Evolutionary conservation across 2,797 vertebrate species (phyloP), one percentile per base, ranked within the genome.

Genomic region (Phataginus tricuspis): DNA sequence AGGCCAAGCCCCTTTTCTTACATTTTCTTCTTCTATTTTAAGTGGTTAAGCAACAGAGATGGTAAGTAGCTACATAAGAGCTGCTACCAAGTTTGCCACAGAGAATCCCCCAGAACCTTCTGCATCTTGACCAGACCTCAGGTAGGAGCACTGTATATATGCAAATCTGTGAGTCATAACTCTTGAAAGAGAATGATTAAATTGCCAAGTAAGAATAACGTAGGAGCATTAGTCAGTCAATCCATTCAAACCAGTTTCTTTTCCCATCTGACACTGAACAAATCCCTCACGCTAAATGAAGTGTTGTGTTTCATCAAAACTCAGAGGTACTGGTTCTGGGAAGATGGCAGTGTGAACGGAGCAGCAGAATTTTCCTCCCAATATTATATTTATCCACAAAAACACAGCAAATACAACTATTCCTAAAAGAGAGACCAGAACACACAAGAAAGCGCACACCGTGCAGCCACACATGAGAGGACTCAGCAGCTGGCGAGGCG

Each of bases 291-390:
- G 16, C 8, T 79, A 80, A 82, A 59, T 72, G 16, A 80, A 87
- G 29, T 82, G 95, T 94, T 37, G 12, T 53, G 87, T 88, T 91
- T 95, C 23, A 53, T 53, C 18, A 68, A 75, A 91, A 77, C 66
- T 91, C 88, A 87, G 86, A 34, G 5, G 63, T 61, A 83, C 55
- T 66, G 37, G 37, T 37, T 37, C 37, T 37, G 37, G 37, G 37
- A 37, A 37, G 37, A 37, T 37, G 37, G 37, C 37, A 4, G 37
- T 4, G 4, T 37, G 37, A 37, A 37, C 37, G 37, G 37, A 37
- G 37, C 37, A 37, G 37, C 37, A 37, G 37, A 37, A 37, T 37
- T 37, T 37, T 37, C 37, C 37, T 37, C 37, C 37, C 37, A 37
- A 37, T 4, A 37, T 37, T 37, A 37, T 37, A 37, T 37, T 37